These are phyloP conservation scores for Rhaphigaster nebulosa DNA, from an alignment of 2,888 invertebrate species.

Conservation along the genomic window DNA sequence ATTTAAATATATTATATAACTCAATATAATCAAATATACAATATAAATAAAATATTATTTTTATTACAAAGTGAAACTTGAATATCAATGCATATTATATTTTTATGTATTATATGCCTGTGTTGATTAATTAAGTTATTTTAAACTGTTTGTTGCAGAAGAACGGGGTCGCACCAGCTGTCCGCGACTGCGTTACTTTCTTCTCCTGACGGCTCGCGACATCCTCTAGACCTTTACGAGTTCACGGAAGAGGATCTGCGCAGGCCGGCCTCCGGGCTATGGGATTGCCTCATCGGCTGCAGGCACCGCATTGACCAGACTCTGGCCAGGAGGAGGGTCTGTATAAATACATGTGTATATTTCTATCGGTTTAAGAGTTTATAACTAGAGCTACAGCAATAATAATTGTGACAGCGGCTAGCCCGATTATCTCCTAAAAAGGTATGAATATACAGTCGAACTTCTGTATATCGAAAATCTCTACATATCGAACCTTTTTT, in stretches of 20 bases:
- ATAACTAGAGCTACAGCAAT: no score
- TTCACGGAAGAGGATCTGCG: constrained; percentile 71
- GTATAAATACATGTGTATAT: neutral
- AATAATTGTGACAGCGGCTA: no score
- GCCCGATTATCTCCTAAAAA: no score
- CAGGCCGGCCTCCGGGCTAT: constrained; percentile 71
- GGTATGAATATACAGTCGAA: no score
- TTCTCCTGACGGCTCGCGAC: constrained; percentile 85
- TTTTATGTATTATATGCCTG: neutral
- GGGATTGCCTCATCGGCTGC: constrained; percentile 84
- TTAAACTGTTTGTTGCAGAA: constrained; percentile 70
- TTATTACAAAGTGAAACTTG: neutral
- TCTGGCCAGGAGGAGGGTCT: constrained; percentile 83
- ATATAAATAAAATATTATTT: no score
- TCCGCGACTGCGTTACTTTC: constrained; percentile 86
- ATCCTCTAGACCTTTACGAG: constrained; percentile 80
- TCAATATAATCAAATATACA: no score
- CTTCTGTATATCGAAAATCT: no score
- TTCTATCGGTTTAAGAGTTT: no score
- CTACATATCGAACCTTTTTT: no score
- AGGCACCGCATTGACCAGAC: constrained; percentile 83
- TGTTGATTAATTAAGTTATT: neutral
- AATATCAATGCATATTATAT: neutral
- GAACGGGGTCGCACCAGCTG: constrained; percentile 84
- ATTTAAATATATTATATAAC: no score